Percentiles rank a stretch among this genome's conserved stretches.
Evolutionary conservation across 2,113 vertebrate genomes (phyloP).

Genomic region (Mastomys natalensis): DNA sequence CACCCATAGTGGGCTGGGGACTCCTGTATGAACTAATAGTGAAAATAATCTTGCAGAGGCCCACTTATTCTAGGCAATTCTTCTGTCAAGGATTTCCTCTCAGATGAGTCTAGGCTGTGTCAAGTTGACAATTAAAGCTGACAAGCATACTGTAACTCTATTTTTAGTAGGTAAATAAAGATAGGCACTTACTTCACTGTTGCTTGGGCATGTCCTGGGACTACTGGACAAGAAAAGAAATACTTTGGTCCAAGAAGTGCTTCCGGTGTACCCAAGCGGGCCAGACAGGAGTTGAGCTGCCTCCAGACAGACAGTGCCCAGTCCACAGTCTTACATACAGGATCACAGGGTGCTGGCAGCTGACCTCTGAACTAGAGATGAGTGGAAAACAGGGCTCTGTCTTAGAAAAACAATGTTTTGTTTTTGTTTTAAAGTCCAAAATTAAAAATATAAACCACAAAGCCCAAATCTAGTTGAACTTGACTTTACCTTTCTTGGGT

Average conservation of each 20-base stretch:
- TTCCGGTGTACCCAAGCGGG: constrained; percentile 93
- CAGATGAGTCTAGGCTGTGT: background rate
- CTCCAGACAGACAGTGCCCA: constrained; percentile 95
- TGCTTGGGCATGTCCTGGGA: constrained; percentile 88
- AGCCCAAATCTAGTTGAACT: background rate
- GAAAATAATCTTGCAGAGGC: background rate
- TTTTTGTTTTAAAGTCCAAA: background rate
- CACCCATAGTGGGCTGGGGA: background rate
- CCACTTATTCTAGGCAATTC: background rate
- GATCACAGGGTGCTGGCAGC: constrained; percentile 87
- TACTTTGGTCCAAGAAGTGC: constrained; percentile 93
- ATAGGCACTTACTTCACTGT: constrained; percentile 90
- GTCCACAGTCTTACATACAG: constrained; percentile 88
- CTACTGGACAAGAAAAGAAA: constrained; percentile 95
- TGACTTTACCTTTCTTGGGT: background rate
- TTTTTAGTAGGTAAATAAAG: background rate
- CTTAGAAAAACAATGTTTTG: background rate
- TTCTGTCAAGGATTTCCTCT: background rate
- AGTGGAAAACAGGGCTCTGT: background rate
- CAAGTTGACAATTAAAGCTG: no score
- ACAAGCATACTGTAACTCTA: background rate
- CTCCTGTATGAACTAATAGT: background rate
- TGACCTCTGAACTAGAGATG: constrained; percentile 89
- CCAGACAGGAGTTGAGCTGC: constrained; percentile 95
- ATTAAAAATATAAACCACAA: background rate